Evolutionary conservation across 1,140 invertebrate genomes (phyloP).

Genomic region (Rhynchophorus ferrugineus): DNA sequence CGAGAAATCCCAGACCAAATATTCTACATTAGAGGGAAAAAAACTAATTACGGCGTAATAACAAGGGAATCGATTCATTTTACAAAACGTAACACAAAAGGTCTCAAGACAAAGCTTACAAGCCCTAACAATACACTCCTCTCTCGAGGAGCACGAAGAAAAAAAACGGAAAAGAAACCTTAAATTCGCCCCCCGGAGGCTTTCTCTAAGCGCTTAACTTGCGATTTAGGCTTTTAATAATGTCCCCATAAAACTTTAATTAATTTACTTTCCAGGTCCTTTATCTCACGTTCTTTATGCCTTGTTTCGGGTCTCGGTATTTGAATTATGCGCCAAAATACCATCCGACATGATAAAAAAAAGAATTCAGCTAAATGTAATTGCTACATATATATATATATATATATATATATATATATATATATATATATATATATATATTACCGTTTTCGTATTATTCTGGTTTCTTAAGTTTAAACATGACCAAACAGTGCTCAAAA

Average conservation of each 20-base stretch:
- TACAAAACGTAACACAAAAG: background rate
- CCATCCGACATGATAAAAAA: slow-evolving; percentile 4
- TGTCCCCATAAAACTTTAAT: slow-evolving; percentile 22
- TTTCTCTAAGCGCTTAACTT: slow-evolving; percentile 16
- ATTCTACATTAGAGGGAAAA: slow-evolving; percentile 1
- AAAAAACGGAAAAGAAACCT: slow-evolving; percentile 9
- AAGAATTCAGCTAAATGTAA: slow-evolving; percentile 4
- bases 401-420: background rate
- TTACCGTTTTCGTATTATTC: no score
- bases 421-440: background rate
- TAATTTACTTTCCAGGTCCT: slow-evolving; percentile 20
- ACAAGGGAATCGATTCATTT: slow-evolving; percentile 12
- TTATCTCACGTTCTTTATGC: slow-evolving; percentile 11
- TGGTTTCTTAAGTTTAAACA: no score
- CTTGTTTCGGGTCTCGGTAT: slow-evolving; percentile 9
- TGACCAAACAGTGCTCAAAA: no score
- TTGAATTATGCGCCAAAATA: background rate
- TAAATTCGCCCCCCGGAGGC: slow-evolving; percentile 1
- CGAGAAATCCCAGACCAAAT: no score
- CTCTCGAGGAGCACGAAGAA: background rate
- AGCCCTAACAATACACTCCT: slow-evolving; percentile 14
- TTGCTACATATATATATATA: slow-evolving; percentile 2
- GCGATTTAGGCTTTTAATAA: slow-evolving; percentile 23
- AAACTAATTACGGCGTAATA: slow-evolving; percentile 1
- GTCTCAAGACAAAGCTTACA: slow-evolving; percentile 4